phyloP scores from a whole-genome alignment of 1,140 invertebrate species.

The Matsumurasca onukii region DNA sequence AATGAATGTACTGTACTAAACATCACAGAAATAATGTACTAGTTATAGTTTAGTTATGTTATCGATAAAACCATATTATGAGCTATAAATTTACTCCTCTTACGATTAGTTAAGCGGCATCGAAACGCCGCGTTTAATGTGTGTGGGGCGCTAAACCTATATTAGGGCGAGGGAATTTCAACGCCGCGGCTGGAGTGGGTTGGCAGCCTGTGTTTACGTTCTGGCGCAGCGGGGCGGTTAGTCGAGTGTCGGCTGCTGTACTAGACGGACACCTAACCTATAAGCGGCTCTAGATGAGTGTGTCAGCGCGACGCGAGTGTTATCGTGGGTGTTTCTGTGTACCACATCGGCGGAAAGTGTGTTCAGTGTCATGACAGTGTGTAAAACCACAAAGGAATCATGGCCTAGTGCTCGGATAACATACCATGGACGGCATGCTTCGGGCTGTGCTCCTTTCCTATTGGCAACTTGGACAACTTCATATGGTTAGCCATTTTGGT shows the following conservation, averaged over 20 bases:
- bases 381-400: conserved; percentile 22
- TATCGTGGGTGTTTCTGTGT: conserved; percentile 32
- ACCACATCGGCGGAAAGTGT: conserved; percentile 26
- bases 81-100: too few relatives aligned
- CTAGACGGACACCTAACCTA: neutral
- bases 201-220: neutral
- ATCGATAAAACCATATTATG: too few relatives aligned
- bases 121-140: too few relatives aligned
- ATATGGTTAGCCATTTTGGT: conserved; percentile 19
- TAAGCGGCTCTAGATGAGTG: neutral
- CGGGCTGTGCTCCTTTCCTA: conserved; percentile 43
- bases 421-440: conserved; percentile 46
- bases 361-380: conserved; percentile 18
- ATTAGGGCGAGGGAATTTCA: neutral
- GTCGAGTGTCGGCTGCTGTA: conserved; percentile 10
- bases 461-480: conserved; percentile 32
- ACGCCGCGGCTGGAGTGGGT: neutral
- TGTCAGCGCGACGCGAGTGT: conserved; percentile 22
- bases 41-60: too few relatives aligned
- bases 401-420: conserved; percentile 23
- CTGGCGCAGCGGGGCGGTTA: neutral
- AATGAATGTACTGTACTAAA: too few relatives aligned
- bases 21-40: too few relatives aligned
- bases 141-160: conserved; percentile 19
- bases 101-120: too few relatives aligned